A percentile compares a stretch with the other conserved stretches of the same genome.
Evolutionary conservation across 2,113 vertebrate genomes (phyloP).

Genomic region (Colinus virginianus): DNA sequence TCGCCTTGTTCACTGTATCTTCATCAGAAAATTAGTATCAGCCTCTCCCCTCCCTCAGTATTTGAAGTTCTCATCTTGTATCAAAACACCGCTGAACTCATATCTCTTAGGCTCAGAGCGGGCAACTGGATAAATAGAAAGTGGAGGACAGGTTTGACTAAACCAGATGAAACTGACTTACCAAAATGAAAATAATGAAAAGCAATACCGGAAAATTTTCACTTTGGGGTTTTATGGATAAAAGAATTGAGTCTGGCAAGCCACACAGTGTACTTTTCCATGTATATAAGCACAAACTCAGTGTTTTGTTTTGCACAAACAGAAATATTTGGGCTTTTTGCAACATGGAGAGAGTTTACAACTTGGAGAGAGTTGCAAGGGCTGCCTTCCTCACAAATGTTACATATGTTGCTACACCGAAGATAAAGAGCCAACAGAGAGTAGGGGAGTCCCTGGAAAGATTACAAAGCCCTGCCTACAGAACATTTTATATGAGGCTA

Average conservation of each 20-base stretch:
- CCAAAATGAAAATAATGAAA: neutral
- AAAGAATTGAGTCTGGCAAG: neutral
- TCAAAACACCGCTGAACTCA: neutral
- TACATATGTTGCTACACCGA: neutral
- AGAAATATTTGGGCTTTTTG: neutral
- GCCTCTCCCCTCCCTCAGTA: neutral
- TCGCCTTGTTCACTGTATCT: neutral
- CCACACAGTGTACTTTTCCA: neutral
- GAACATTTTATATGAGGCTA: slow-evolving; percentile 15
- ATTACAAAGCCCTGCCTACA: slow-evolving; percentile 16
- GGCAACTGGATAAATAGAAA: neutral
- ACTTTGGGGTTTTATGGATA: neutral
- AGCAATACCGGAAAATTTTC: neutral
- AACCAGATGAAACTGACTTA: neutral
- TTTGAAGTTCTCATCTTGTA: neutral
- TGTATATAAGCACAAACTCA: neutral
- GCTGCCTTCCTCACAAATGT: neutral
- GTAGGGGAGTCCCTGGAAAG: neutral
- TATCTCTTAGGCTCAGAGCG: neutral
- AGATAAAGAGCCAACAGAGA: slow-evolving; percentile 6
- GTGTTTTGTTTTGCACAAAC: slow-evolving; percentile 4
- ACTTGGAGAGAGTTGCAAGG: neutral
- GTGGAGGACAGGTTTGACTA: neutral
- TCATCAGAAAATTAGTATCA: slow-evolving; percentile 25
- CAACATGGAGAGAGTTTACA: neutral